Percentiles rank a stretch among this genome's conserved stretches.
These are phyloP conservation scores for Hedya salicella DNA, from an alignment of 2,888 invertebrate genomes.

Conservation along the genomic window DNA sequence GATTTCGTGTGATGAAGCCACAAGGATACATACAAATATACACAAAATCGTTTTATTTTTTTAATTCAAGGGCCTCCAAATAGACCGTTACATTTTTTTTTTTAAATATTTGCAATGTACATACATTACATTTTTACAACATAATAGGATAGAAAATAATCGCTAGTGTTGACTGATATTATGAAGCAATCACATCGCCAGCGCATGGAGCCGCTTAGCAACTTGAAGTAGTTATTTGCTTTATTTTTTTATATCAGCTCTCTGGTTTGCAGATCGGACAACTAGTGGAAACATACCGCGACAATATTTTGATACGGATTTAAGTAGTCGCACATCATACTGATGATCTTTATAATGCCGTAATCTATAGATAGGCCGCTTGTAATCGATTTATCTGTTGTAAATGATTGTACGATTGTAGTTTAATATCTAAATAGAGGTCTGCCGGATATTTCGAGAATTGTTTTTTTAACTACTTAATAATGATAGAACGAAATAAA, in stretches of 20 bases:
- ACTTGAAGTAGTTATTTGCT: conserved; percentile 15
- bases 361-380: conserved; percentile 19
- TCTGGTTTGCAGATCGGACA: conserved; percentile 10
- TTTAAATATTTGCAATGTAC: too few relatives aligned
- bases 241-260: conserved; percentile 6
- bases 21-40: too few relatives aligned
- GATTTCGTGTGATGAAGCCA: too few relatives aligned
- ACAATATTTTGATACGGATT: conserved; percentile 20
- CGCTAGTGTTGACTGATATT: not conserved
- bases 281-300: conserved; percentile 24
- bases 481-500: too few relatives aligned
- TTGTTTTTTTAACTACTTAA: too few relatives aligned
- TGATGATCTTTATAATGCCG: not conserved
- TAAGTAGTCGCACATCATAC: conserved; percentile 3
- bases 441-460: not conserved
- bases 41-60: too few relatives aligned
- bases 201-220: conserved; percentile 16
- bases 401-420: not conserved
- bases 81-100: too few relatives aligned
- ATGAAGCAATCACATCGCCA: not conserved
- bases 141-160: too few relatives aligned
- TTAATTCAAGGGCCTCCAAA: too few relatives aligned
- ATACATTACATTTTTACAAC: too few relatives aligned
- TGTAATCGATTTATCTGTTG: conserved; percentile 10
- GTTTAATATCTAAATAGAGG: not conserved